phyloP scores from a whole-genome alignment of 2,797 vertebrate species.

The Gymnoscopelus microlampas region DNA sequence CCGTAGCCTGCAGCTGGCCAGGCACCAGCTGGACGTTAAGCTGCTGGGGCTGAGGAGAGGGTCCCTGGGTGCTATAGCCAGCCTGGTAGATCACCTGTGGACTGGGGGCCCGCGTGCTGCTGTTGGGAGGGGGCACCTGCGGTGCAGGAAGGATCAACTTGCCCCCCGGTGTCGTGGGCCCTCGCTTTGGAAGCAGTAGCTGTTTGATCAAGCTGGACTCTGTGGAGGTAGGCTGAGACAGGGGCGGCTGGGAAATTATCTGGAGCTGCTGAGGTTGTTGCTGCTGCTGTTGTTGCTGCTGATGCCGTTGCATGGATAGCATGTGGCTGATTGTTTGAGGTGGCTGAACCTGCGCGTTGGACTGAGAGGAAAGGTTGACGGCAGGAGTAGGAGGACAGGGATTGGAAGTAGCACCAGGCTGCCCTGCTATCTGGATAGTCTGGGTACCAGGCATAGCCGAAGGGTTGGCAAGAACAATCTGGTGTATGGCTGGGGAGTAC shows the following conservation, averaged over 20 bases:
- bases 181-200: slow-evolving; percentile 97
- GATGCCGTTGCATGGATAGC: slow-evolving; percentile 92
- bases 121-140: slow-evolving; percentile 93
- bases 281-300: slow-evolving; percentile 84
- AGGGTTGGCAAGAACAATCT: slow-evolving; percentile 96
- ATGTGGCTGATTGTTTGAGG: slow-evolving; percentile 93
- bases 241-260: slow-evolving; percentile 80
- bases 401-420: slow-evolving; percentile 85
- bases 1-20: slow-evolving; percentile 86
- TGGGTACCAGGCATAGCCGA: slow-evolving; percentile 87
- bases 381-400: slow-evolving; percentile 80
- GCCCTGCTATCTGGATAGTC: slow-evolving; percentile 91
- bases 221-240: slow-evolving; percentile 89
- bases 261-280: slow-evolving; percentile 78
- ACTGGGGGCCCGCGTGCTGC: slow-evolving; percentile 85
- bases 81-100: slow-evolving; percentile 96
- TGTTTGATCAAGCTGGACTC: slow-evolving; percentile 99
- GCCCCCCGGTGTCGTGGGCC: slow-evolving; percentile 94
- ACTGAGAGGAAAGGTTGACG: slow-evolving; percentile 80
- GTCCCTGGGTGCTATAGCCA: slow-evolving; percentile 84
- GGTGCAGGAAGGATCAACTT: slow-evolving; percentile 98
- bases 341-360: slow-evolving; percentile 86
- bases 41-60: slow-evolving; percentile 88
- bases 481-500: slow-evolving; percentile 95
- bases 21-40: slow-evolving; percentile 96